Evolutionary conservation across 2,888 invertebrate genomes (phyloP), one percentile per base, ranked within the genome.

Genomic region (Ditula angustiorana): DNA sequence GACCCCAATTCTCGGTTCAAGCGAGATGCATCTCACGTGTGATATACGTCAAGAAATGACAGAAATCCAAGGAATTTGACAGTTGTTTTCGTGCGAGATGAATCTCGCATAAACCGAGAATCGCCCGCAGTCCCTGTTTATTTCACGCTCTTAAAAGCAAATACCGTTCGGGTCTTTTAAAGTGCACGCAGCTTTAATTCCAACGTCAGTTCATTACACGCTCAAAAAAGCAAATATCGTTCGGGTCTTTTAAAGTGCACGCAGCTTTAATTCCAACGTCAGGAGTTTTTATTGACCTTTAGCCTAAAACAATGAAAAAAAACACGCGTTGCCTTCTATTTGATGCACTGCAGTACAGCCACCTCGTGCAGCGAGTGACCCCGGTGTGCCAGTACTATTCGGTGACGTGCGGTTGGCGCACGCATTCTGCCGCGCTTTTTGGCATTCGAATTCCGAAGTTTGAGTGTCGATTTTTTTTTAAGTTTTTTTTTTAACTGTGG

Each of bases 261-360:
- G 19, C 1, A 44, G 21, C 41, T 10, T 44, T 10, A 8, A 13
- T 21, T 44, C 35, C 16, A 16, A 13, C 16, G 16, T 37, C 16
- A 13, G 19, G 13, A 8, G 16, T 46, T n/a, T 24, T 23, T 24
- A 46, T n/a, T 61, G 60, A 61, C 60, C 60, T 61, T 61, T 61
- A 41, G 41, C 21, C 50, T 13, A 50, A 35, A 60, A 60, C 35
- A 60, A 46, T 46, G 24, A 23, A 7, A 46, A 24, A 52, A 49
- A 52, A 19, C n/a, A 30, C 53, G 5, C 35, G 23, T 35, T 33
- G 47, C 52, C 50, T 50, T 50, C 28, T n/a, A 61, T 47, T 62
- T 35, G 62, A 30, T 57, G 57, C 62, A 63, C 28, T 23, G 21
- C n/a, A n/a, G n/a, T n/a, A 33, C 41, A 19, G 5, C 52, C 19